Percentiles rank a stretch among this genome's conserved stretches.
Evolutionary conservation across 2,888 invertebrate genomes (phyloP).

Genomic region (Leptinotarsa haldemani): DNA sequence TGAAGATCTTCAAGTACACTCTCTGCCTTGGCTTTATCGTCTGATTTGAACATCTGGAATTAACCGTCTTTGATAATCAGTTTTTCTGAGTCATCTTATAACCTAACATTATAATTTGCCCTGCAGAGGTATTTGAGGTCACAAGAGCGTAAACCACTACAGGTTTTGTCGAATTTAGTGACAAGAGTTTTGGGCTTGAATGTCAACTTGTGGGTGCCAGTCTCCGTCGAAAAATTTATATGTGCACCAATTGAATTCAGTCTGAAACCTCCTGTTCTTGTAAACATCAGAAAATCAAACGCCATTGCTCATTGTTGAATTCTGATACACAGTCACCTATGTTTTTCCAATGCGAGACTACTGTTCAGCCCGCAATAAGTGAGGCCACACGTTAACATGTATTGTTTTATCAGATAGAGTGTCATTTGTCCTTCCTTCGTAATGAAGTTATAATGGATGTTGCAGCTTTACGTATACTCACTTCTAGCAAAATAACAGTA

Average conservation of each 20-base stretch:
- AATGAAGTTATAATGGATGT: too few relatives aligned
- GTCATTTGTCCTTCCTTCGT: conserved; percentile 59
- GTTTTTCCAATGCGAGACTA: conserved; percentile 58
- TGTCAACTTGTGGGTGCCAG: conserved; percentile 76
- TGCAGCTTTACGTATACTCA: too few relatives aligned
- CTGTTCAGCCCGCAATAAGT: conserved; percentile 73
- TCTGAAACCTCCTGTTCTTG: conserved; percentile 79
- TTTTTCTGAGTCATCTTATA: conserved; percentile 75
- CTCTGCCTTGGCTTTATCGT: conserved; percentile 37
- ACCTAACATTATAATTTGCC: conserved; percentile 71
- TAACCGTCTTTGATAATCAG: conserved; percentile 74
- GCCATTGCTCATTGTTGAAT: conserved; percentile 67
- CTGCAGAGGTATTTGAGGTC: conserved; percentile 75
- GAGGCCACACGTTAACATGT: conserved; percentile 65
- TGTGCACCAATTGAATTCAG: conserved; percentile 76
- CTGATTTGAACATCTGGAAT: conserved; percentile 46
- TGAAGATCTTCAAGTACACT: conserved; percentile 53
- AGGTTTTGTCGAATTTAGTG: conserved; percentile 78
- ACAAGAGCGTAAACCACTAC: conserved; percentile 75
- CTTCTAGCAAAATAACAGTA: too few relatives aligned
- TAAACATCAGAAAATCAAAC: conserved; percentile 74
- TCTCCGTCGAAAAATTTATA: conserved; percentile 77
- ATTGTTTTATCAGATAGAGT: conserved; percentile 76
- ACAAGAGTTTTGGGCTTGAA: conserved; percentile 79
- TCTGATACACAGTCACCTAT: conserved; percentile 66